Evolutionary conservation across 2,797 vertebrate species (phyloP).

Genomic region (Anisognathus igniventris): DNA sequence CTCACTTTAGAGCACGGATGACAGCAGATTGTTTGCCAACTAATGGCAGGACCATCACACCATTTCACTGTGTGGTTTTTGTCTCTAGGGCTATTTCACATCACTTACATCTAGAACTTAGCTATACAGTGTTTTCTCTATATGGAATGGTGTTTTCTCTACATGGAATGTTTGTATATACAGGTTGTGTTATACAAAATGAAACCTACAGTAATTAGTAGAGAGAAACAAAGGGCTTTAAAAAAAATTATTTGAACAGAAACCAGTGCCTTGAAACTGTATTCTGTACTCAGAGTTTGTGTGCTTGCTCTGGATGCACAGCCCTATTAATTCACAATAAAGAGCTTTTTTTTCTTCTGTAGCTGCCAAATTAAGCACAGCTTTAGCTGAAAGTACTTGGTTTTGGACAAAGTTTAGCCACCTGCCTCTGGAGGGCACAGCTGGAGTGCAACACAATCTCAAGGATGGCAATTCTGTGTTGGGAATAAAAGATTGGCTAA

Average conservation of each 20-base stretch:
- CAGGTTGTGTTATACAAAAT: neutral
- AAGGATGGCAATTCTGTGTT: fast-evolving
- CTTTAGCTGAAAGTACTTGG: neutral
- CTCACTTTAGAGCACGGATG: neutral
- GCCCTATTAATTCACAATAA: neutral
- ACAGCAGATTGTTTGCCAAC: neutral
- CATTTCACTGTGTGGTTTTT: neutral
- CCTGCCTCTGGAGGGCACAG: neutral
- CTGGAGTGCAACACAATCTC: neutral
- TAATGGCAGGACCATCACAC: neutral
- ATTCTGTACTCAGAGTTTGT: neutral
- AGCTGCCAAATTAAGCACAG: neutral
- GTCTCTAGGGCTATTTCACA: neutral
- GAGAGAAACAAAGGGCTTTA: neutral
- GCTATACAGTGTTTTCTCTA: neutral
- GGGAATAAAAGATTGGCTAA: neutral
- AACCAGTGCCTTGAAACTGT: neutral
- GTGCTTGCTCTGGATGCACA: neutral
- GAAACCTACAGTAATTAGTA: neutral
- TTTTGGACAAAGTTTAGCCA: neutral
- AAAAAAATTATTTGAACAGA: neutral
- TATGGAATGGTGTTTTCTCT: neutral
- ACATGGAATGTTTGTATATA: fast-evolving
- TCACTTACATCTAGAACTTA: neutral
- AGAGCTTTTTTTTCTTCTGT: neutral